Evolutionary conservation across 2,888 invertebrate genomes (phyloP).

Genomic region (Acleris literana): DNA sequence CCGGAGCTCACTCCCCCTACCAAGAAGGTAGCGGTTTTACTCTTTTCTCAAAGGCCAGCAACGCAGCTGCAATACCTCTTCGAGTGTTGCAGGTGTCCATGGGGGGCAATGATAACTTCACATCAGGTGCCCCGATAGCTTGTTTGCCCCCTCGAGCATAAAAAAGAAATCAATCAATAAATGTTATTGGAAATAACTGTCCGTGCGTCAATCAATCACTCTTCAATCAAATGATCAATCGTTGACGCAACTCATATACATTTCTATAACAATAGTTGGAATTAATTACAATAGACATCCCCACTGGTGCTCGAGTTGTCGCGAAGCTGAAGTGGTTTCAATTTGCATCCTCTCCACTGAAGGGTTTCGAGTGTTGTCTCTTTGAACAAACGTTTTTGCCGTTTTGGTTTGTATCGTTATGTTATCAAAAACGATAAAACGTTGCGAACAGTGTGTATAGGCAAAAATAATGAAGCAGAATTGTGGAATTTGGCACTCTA

Average conservation of each 20-base stretch:
- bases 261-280: conserved; percentile 18
- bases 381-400: conserved; percentile 71
- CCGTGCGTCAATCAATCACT: not conserved
- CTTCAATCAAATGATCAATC: conserved; percentile 1
- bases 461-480: too few species aligned
- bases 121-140: too few species aligned
- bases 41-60: too few species aligned
- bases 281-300: conserved; percentile 32
- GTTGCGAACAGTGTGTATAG: not conserved
- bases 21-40: too few species aligned
- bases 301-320: conserved; percentile 53
- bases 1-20: too few species aligned
- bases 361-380: conserved; percentile 68
- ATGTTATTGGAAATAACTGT: not conserved
- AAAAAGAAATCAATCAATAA: not conserved
- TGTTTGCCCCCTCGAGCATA: too few species aligned
- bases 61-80: too few species aligned
- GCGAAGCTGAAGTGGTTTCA: conserved; percentile 68
- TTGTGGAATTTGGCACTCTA: too few species aligned
- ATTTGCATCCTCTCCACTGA: conserved; percentile 71
- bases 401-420: conserved; percentile 53
- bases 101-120: too few species aligned
- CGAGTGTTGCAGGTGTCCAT: too few species aligned
- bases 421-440: conserved; percentile 25
- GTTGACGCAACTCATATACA: conserved; percentile 7